Percentiles rank a stretch among this genome's conserved stretches.
phyloP scores from a whole-genome alignment of 2,797 vertebrate species.

The Stomatorhinus walkeri region DNA sequence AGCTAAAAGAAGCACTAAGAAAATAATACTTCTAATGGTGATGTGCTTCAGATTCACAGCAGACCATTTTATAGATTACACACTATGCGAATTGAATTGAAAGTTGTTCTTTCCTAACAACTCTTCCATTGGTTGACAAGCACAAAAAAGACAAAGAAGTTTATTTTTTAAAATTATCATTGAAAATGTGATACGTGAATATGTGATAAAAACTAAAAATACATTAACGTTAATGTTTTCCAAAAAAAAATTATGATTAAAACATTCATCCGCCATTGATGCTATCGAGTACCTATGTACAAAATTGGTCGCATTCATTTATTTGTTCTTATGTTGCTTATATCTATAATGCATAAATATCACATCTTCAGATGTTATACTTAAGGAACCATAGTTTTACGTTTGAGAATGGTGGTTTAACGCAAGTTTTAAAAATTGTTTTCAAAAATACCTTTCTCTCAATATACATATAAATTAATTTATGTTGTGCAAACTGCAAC shows the following conservation, averaged over 20 bases:
- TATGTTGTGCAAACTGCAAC: constrained; percentile 61
- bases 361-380: neutral
- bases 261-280: constrained; percentile 20
- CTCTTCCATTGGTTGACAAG: neutral
- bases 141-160: constrained; percentile 26
- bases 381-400: neutral
- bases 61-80: neutral
- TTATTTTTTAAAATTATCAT: constrained; percentile 43
- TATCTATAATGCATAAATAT: constrained; percentile 14
- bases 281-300: neutral
- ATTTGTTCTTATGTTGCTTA: constrained; percentile 17
- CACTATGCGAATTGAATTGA: neutral
- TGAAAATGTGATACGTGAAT: constrained; percentile 28
- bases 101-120: neutral
- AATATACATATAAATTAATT: constrained; percentile 62
- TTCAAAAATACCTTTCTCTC: constrained; percentile 34
- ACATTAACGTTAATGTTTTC: constrained; percentile 35
- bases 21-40: neutral
- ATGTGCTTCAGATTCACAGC: neutral
- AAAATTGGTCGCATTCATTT: constrained; percentile 4
- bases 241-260: constrained; percentile 27
- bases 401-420: constrained; percentile 11
- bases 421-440: constrained; percentile 23
- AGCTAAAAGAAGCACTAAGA: neutral
- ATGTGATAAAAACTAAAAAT: constrained; percentile 32